A percentile compares a stretch with the other conserved stretches of the same genome.
Evolutionary conservation across 92 coral and sea anemone genomes (phyloP).

Genomic region (Chrysogorgia sp.): DNA sequence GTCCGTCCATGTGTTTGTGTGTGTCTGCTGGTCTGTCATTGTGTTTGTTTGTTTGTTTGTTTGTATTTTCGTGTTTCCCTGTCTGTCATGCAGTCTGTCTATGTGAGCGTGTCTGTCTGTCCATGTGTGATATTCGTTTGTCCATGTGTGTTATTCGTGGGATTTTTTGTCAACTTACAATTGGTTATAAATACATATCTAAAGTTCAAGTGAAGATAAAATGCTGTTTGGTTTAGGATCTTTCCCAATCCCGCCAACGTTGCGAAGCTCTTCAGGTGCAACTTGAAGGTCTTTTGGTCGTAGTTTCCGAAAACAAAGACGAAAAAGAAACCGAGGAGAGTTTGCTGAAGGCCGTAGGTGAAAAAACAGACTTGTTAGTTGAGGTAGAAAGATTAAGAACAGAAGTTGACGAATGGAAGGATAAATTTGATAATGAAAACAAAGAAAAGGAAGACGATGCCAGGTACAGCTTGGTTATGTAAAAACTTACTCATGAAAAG

Average conservation of each 20-base stretch:
- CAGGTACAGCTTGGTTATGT: too few relatives aligned
- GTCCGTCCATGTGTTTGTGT: background rate
- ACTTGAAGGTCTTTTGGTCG: slow-evolving; percentile 78
- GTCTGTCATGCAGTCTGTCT: background rate
- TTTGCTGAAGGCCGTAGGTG: slow-evolving; percentile 82
- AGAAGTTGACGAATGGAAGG: slow-evolving; percentile 91
- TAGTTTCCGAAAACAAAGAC: slow-evolving; percentile 67
- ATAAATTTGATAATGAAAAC: slow-evolving; percentile 77
- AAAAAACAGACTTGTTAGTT: slow-evolving; percentile 78
- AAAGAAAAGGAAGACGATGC: slow-evolving; percentile 80
- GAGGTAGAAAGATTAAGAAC: slow-evolving; percentile 81
- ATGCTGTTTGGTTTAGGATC: slow-evolving; percentile 58
- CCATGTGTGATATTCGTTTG: too few relatives aligned
- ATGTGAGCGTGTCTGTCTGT: too few relatives aligned
- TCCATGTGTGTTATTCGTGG: too few relatives aligned
- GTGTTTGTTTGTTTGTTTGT: background rate
- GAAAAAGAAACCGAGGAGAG: slow-evolving; percentile 84
- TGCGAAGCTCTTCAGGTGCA: slow-evolving; percentile 81
- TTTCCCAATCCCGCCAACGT: slow-evolving; percentile 86
- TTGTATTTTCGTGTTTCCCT: background rate
- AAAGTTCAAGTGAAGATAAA: background rate
- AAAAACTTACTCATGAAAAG: too few relatives aligned
- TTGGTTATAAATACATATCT: background rate
- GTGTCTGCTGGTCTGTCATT: too few relatives aligned
- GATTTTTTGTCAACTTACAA: too few relatives aligned